phyloP scores from a whole-genome alignment of 2,797 vertebrate genomes.

The Gephyroberyx darwinii region DNA sequence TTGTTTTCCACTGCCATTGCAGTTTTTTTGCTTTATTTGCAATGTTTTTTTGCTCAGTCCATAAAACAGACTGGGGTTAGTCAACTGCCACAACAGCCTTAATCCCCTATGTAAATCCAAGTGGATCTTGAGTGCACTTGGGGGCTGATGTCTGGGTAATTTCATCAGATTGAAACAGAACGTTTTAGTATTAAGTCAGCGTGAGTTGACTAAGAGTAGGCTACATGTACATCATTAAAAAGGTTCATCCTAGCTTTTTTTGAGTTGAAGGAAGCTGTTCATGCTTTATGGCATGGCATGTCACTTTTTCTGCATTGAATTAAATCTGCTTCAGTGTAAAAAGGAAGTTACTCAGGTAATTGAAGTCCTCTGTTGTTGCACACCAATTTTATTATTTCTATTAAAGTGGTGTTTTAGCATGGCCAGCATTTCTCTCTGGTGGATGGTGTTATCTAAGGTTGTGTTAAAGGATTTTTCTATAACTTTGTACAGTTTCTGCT shows the following conservation, averaged over 20 bases:
- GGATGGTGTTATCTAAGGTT: constrained; percentile 38
- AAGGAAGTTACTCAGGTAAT: constrained; percentile 79
- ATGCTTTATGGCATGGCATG: constrained; percentile 39
- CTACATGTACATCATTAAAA: neutral
- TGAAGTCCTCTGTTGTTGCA: constrained; percentile 69
- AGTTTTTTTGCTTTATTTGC: constrained; percentile 23
- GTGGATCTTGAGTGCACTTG: constrained; percentile 32
- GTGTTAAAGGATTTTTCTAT: constrained; percentile 19
- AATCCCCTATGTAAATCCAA: constrained; percentile 47
- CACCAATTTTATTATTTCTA: constrained; percentile 55
- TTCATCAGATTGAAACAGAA: constrained; percentile 15
- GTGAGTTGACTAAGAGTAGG: constrained; percentile 10
- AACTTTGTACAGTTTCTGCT: constrained; percentile 50
- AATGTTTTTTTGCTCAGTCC: constrained; percentile 38
- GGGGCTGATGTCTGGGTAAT: constrained; percentile 14
- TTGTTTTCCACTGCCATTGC: constrained; percentile 61
- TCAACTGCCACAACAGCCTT: constrained; percentile 52
- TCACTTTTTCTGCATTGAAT: constrained; percentile 55
- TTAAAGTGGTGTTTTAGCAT: constrained; percentile 54
- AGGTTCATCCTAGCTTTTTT: constrained; percentile 24
- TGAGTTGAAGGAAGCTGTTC: constrained; percentile 20
- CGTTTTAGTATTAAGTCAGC: constrained; percentile 18
- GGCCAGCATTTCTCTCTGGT: constrained; percentile 45
- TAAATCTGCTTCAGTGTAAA: constrained; percentile 70
- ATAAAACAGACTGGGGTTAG: constrained; percentile 25